These are phyloP conservation scores for Phenacoccus solenopsis DNA, from an alignment of 1,140 invertebrate species.

Conservation along the genomic window DNA sequence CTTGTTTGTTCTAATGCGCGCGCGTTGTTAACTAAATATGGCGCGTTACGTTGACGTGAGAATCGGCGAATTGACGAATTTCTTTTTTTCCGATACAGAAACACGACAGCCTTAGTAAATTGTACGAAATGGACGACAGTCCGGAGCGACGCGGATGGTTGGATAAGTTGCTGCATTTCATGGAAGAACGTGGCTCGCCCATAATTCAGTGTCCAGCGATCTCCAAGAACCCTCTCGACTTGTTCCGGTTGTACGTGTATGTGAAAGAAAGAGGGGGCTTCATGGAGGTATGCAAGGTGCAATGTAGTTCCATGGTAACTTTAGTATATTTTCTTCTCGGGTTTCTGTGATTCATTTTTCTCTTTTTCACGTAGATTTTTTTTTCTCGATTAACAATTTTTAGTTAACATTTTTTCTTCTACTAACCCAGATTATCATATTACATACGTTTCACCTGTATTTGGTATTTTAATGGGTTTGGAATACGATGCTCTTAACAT, in stretches of 20 bases:
- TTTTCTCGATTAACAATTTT: constrained; percentile 21
- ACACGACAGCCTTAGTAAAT: constrained; percentile 77
- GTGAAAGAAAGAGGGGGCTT: constrained; percentile 94
- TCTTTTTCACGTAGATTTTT: constrained; percentile 33
- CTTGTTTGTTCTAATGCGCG: no score
- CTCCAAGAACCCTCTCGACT: constrained; percentile 94
- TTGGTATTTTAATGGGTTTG: no score
- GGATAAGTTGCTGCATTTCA: constrained; percentile 81
- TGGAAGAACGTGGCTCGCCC: constrained; percentile 84
- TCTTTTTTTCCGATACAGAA: constrained; percentile 44
- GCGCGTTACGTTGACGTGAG: no score
- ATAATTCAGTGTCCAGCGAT: constrained; percentile 92
- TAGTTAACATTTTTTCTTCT: constrained; percentile 15
- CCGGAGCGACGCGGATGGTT: constrained; percentile 81
- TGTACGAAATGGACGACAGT: constrained; percentile 94
- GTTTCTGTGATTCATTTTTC: constrained; percentile 21
- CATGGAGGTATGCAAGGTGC: constrained; percentile 81
- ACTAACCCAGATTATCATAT: background rate
- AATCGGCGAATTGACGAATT: no score
- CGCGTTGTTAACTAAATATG: no score
- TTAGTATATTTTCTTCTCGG: constrained; percentile 21
- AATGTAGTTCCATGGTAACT: constrained; percentile 45
- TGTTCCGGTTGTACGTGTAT: constrained; percentile 86
- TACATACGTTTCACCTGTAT: no score
- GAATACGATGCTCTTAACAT: no score